Percentiles rank a stretch among this genome's conserved stretches.
Conservation (phyloP, 2,888 invertebrate species). For the Andrena praecox region DNA sequence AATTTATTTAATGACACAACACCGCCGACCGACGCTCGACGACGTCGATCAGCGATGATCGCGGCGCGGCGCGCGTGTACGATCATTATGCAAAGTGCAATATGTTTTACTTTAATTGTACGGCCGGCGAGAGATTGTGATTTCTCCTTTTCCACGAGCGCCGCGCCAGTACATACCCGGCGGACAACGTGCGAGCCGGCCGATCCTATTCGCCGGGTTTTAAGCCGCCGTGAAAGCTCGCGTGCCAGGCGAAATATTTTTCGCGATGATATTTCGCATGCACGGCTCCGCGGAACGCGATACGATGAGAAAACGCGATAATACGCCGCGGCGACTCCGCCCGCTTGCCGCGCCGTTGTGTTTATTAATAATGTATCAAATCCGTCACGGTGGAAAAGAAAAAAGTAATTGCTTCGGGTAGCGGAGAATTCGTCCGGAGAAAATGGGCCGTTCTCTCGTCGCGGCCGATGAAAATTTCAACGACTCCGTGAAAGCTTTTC, state of each 20-base stretch:
- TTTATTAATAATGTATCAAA: slow-evolving; percentile 55
- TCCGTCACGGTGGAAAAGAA: slow-evolving; percentile 20
- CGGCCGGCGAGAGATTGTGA: slow-evolving; percentile 5
- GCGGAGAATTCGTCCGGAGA: slow-evolving; percentile 41
- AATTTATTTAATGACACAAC: slow-evolving; percentile 18
- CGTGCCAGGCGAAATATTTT: slow-evolving; percentile 52
- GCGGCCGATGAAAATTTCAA: slow-evolving; percentile 33
- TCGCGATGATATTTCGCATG: slow-evolving; percentile 52
- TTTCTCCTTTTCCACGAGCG: slow-evolving; percentile 39
- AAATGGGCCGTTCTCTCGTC: slow-evolving; percentile 28
- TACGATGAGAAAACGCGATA: slow-evolving; percentile 49
- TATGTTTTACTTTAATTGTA: slow-evolving; percentile 31
- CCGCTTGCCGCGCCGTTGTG: neutral
- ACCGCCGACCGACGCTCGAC: neutral
- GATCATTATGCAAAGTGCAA: slow-evolving; percentile 39
- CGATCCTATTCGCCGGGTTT: slow-evolving; percentile 10
- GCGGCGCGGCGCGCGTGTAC: neutral
- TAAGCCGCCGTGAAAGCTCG: slow-evolving; percentile 58
- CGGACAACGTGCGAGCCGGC: neutral
- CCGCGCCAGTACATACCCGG: neutral
- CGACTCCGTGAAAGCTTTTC: slow-evolving; percentile 40
- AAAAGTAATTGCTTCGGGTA: neutral
- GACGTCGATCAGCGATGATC: slow-evolving; percentile 4
- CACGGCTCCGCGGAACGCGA: slow-evolving; percentile 23
- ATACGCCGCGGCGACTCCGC: neutral